Percentiles rank a stretch among this genome's conserved stretches.
These are phyloP conservation scores for Guaruba guarouba DNA, from an alignment of 2,113 vertebrate genomes.

Conservation along the genomic window DNA sequence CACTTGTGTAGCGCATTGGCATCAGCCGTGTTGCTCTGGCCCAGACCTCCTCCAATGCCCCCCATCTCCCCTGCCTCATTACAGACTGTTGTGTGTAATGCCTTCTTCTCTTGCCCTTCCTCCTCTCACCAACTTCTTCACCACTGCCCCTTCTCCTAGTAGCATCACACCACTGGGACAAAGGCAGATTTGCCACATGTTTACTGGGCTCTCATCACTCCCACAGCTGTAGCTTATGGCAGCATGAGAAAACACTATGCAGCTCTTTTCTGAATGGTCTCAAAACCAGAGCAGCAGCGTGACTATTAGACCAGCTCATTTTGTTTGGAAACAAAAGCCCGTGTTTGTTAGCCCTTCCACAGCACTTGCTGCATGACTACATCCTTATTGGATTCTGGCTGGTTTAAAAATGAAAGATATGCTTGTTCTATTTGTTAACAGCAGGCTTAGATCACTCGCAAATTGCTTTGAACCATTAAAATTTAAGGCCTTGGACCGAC, in stretches of 20 bases:
- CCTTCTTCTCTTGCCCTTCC: not conserved
- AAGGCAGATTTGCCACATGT: not conserved
- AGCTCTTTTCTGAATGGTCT: not conserved
- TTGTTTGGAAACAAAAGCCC: not conserved
- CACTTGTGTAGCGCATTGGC: not conserved
- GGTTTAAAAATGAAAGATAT: not conserved
- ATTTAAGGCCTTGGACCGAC: not conserved
- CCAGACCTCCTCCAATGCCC: not conserved
- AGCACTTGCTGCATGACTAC: not conserved
- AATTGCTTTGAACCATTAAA: not conserved
- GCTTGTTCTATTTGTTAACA: not conserved
- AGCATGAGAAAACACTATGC: not conserved
- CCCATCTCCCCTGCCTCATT: not conserved
- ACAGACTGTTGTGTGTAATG: not conserved
- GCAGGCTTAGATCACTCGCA: not conserved
- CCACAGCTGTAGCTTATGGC: not conserved
- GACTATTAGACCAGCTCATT: not conserved
- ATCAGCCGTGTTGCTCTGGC: not conserved
- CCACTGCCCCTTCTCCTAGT: not conserved
- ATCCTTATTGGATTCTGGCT: not conserved
- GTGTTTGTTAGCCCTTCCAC: not conserved
- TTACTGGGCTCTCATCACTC: not conserved
- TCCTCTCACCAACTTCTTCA: not conserved
- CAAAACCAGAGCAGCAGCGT: not conserved
- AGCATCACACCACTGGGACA: not conserved